A percentile compares a stretch with the other conserved stretches of the same genome.
Conservation (phyloP, 2,113 vertebrate genomes). For the Dascyllus trimaculatus region DNA sequence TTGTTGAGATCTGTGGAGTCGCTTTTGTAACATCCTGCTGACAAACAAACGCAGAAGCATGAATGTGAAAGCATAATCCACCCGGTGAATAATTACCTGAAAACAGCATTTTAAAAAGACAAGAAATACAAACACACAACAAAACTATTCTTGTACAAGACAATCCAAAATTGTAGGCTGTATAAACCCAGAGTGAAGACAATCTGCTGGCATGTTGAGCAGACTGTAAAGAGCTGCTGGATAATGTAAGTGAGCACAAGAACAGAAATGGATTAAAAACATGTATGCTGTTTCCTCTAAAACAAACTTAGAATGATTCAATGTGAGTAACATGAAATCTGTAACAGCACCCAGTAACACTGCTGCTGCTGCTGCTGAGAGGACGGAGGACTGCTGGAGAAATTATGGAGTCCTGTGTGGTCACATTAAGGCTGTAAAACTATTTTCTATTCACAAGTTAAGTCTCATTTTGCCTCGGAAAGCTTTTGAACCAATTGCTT, state of each 20-base stretch:
- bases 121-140: background rate
- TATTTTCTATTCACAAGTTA: slow-evolving; percentile 41
- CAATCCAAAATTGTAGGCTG: background rate
- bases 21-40: no score
- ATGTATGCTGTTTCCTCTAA: background rate
- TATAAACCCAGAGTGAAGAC: background rate
- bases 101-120: background rate
- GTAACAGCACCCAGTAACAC: background rate
- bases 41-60: background rate
- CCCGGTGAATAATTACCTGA: background rate
- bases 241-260: background rate
- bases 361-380: background rate
- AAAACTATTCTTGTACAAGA: background rate
- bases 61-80: background rate
- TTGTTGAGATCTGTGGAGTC: background rate
- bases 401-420: slow-evolving; percentile 24
- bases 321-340: slow-evolving; percentile 5
- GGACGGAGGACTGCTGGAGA: background rate
- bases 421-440: slow-evolving; percentile 35
- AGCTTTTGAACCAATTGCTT: slow-evolving; percentile 34
- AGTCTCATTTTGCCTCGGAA: slow-evolving; percentile 13
- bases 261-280: background rate
- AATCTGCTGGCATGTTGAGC: no score
- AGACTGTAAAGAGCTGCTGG: background rate
- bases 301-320: background rate